phyloP scores from a whole-genome alignment of 92 coral and sea anemone species.

The Siderastrea radians region DNA sequence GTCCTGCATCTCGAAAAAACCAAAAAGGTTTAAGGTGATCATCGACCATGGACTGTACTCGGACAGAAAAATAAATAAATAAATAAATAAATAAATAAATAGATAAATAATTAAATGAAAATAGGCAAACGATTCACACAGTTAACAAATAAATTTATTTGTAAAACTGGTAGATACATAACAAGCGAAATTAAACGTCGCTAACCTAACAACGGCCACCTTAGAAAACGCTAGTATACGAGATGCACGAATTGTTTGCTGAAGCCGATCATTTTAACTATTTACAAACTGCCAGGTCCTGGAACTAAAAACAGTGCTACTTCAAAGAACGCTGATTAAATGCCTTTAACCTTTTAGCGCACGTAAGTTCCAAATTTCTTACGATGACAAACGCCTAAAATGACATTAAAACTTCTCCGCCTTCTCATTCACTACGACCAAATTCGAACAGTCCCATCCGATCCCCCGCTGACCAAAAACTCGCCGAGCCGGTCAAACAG shows the following conservation, averaged over 20 bases:
- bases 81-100: too few relatives aligned
- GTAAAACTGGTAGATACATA: not conserved
- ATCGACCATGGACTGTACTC: too few relatives aligned
- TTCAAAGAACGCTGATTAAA: not conserved
- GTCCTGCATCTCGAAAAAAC: too few relatives aligned
- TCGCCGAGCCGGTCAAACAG: constrained; percentile 94
- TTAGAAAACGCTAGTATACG: not conserved
- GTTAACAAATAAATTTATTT: not conserved
- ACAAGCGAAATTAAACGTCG: not conserved
- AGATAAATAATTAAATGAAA: not conserved
- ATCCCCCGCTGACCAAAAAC: constrained; percentile 94
- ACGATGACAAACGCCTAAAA: not conserved
- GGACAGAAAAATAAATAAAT: too few relatives aligned
- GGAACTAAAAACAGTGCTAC: not conserved
- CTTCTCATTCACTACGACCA: constrained; percentile 75
- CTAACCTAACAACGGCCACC: not conserved
- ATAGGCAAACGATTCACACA: not conserved
- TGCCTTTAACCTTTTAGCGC: not conserved
- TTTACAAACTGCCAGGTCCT: not conserved
- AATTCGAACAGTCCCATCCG: constrained; percentile 95
- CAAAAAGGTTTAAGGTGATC: too few relatives aligned
- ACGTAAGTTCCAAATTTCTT: not conserved
- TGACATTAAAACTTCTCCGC: not conserved
- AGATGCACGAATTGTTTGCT: not conserved
- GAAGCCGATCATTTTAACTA: not conserved